Evolutionary conservation across 64 coral and sea anemone species (phyloP), one percentile per base, ranked within the genome.

Genomic region (Trachythela sp.): DNA sequence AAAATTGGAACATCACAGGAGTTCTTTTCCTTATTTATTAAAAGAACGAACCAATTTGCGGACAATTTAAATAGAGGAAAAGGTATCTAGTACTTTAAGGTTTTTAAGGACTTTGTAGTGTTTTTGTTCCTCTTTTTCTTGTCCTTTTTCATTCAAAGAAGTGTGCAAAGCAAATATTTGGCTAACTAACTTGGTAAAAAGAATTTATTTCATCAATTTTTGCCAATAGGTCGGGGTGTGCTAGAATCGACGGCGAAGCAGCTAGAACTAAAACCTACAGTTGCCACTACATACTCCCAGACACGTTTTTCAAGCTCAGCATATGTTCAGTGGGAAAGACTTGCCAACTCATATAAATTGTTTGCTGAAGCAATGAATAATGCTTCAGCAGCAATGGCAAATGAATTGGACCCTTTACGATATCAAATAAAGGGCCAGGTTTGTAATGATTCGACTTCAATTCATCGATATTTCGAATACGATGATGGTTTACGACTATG

Each of bases 1-100:
- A 77, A 77, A 18, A 77, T 77, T 33, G 71, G 71, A 17, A 5
- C 31, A 77, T 77, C 71, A 36, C 13, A 77, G 36, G 71, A 13
- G 7, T 77, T 77, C 71, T 77, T 77, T 77, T 77, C 71, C 31
- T 34, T 77, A 35, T 77, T 77, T n/a, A 77, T 77, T 18, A 77
- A 77, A 77, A 6, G 31, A 35, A 77, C 71, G 30, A 77, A 77
- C 13, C 6, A 34, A 77, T 77, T 77, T 35, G 13, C 71, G 8
- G 31, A 77, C 13, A 77, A 13, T 35, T 34, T 77, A 35, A 77
- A 77, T 35, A 13, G 71, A 8, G 71, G 71, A 39, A 77, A 77
- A 77, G 13, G 31, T 77, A 77, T 77, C 18, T 11, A 59, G 18
- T n/a, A n/a, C 6, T 59, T 14, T 11, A 59, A n/a, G 7, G 32